Base-by-base conservation (phyloP, 2,888 invertebrate genomes). In the Aphelenchoides bicaudatus region DNA sequence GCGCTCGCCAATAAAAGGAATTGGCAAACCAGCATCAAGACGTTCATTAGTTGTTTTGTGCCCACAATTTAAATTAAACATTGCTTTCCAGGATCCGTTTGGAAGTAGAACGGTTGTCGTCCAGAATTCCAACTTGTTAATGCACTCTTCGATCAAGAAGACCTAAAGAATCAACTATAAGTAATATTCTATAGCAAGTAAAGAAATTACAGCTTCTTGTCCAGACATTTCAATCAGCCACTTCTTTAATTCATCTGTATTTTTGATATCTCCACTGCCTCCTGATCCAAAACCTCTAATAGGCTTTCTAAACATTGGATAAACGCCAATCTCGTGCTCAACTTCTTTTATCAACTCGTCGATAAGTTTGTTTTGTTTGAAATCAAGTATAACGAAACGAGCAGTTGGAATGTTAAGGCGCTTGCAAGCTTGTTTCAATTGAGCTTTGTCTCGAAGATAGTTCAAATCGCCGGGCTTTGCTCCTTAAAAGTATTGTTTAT, bases 261-360 rank as follows among this genome's bases (percentile, higher is more conserved):
- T 29, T 21, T 51, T 43, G 2, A 62, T 47, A 16, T 29, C 16
- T n/a, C 52, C 62, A n/a, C 63, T 52, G n/a, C 62, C 62, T 3
- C 63, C 63, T 37, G 31, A 29, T 2, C 63, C 64, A 29, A 39
- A 47, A 1, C 63, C 63, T 13, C 23, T 21, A 4, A 53, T 59
- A 10, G 63, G 63, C 34, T 63, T 63, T 2, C 63, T 46, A 43
- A 65, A 65, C 16, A 54, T 5, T n/a, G 63, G 63, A 25, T 47
- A 63, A 25, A n/a, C 39, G 6, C 48, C 39, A 19, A 63, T 39
- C 27, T 28, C 6, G 10, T 21, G n/a, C 3, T 63, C 39, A 10
- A 63, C 38, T 25, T 27, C 21, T 19, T 61, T 34, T n/a, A 30
- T 38, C 31, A 43, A 34, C 4, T 28, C 21, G 10, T 48, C 43